Evolutionary conservation across 2,797 vertebrate species (phyloP).

Genomic region (Euphonia xanthogaster): DNA sequence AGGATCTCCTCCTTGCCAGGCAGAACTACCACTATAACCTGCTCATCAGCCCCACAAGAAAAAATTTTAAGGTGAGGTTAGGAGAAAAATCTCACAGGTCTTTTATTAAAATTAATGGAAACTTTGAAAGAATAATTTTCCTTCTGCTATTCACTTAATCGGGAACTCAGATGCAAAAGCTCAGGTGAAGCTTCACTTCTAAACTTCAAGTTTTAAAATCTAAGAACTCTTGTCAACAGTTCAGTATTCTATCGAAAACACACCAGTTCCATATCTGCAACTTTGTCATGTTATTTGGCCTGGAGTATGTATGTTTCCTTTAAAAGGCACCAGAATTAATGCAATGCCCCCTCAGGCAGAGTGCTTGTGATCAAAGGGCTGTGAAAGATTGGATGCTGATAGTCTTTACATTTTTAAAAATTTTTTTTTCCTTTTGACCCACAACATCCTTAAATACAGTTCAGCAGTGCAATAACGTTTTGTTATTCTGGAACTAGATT

Average conservation of each 20-base stretch:
- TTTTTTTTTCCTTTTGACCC: neutral
- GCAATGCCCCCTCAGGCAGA: neutral
- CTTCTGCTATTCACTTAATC: neutral
- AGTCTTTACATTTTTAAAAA: neutral
- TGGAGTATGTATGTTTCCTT: neutral
- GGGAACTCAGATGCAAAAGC: neutral
- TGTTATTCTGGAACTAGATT: neutral
- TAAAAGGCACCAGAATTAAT: slow-evolving; percentile 9
- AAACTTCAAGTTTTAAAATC: neutral
- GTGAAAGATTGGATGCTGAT: neutral
- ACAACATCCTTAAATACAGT: neutral
- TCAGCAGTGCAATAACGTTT: neutral
- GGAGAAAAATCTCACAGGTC: neutral
- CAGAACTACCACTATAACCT: neutral
- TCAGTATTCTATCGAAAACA: neutral
- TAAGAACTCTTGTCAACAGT: neutral
- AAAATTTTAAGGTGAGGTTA: neutral
- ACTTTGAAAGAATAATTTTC: neutral
- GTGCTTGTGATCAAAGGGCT: neutral
- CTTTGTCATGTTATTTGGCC: neutral
- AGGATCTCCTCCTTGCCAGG: neutral
- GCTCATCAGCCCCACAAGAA: neutral
- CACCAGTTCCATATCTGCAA: neutral
- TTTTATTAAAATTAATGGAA: neutral
- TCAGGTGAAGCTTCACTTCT: neutral